phyloP scores from a whole-genome alignment of 2,797 vertebrate species.

The Enteromius radiatus region DNA sequence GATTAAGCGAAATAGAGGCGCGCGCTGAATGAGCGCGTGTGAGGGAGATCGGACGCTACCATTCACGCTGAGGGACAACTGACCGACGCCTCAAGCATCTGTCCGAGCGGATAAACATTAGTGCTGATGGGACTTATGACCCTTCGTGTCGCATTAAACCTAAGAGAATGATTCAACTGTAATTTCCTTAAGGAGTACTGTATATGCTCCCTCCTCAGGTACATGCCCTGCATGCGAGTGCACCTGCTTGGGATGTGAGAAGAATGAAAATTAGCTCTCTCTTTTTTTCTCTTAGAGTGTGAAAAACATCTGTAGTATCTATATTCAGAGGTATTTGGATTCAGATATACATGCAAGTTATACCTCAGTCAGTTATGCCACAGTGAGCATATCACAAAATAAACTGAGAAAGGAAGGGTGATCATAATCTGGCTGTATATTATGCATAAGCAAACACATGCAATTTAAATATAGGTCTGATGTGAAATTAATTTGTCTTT shows the following conservation, averaged over 20 bases:
- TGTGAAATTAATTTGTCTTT: neutral
- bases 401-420: neutral
- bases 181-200: neutral
- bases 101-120: neutral
- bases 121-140: neutral
- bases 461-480: neutral
- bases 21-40: slow-evolving; percentile 59
- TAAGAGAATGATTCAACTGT: neutral
- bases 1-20: slow-evolving; percentile 51
- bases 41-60: slow-evolving; percentile 66
- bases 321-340: neutral
- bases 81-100: slow-evolving; percentile 7
- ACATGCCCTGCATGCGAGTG: slow-evolving; percentile 6
- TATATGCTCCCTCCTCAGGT: slow-evolving; percentile 20
- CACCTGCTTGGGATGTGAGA: slow-evolving; percentile 41
- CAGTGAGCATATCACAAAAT: neutral
- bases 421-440: neutral
- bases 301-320: neutral
- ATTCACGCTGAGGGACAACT: slow-evolving; percentile 61
- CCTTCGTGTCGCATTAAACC: neutral
- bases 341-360: neutral
- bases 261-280: neutral
- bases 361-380: neutral
- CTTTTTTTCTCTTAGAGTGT: neutral
- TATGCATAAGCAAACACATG: neutral